phyloP scores from a whole-genome alignment of 1,140 invertebrate species.

The Riptortus pedestris region DNA sequence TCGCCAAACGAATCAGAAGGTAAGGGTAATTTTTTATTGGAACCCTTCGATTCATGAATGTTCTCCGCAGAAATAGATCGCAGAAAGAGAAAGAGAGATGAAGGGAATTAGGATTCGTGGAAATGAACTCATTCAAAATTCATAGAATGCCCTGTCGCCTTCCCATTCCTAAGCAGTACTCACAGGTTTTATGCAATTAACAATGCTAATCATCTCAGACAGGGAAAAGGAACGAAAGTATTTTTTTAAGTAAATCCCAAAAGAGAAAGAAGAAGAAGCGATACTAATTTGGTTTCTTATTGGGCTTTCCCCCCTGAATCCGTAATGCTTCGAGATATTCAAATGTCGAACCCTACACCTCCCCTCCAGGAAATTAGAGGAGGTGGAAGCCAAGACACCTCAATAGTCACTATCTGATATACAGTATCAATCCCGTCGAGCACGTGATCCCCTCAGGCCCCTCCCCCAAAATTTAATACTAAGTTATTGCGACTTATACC shows the following conservation, averaged over 20 bases:
- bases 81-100: too few relatives aligned
- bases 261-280: constrained; percentile 15
- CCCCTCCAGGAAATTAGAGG: constrained; percentile 13
- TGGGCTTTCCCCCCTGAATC: constrained; percentile 7
- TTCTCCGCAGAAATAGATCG: too few relatives aligned
- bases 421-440: constrained; percentile 12
- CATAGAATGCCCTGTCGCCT: neutral
- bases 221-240: too few relatives aligned
- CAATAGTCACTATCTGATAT: neutral
- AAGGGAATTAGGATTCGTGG: too few relatives aligned
- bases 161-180: too few relatives aligned
- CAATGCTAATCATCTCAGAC: constrained; percentile 28
- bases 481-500: neutral
- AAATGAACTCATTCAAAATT: neutral
- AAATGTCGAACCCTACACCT: neutral
- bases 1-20: too few relatives aligned
- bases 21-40: too few relatives aligned
- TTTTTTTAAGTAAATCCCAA: constrained; percentile 23
- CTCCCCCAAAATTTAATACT: neutral
- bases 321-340: constrained; percentile 17
- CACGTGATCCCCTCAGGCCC: constrained; percentile 1
- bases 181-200: constrained; percentile 28
- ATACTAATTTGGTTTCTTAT: constrained; percentile 20
- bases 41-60: too few relatives aligned
- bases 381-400: neutral